These are phyloP conservation scores for Thera obeliscata DNA, from an alignment of 2,888 invertebrate species.

Conservation along the genomic window DNA sequence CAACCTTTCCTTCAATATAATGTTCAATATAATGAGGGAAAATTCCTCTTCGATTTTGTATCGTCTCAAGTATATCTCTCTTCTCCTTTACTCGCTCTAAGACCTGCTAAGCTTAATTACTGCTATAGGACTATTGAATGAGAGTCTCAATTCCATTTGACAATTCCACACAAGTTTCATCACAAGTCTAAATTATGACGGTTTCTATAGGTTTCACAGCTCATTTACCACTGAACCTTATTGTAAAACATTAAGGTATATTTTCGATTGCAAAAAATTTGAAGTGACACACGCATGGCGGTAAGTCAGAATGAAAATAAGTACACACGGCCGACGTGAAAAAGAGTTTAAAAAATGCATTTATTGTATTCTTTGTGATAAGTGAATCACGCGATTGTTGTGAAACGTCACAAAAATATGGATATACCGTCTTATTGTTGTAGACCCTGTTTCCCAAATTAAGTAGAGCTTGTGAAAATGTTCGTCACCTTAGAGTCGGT, in stretches of 20 bases:
- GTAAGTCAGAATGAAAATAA: conserved; percentile 42
- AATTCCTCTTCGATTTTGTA: too few relatives aligned
- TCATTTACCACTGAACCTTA: neutral
- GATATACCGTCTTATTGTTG: conserved; percentile 16
- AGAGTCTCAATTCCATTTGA: too few relatives aligned
- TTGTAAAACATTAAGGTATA: neutral
- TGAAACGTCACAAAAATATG: conserved; percentile 16
- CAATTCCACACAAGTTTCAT: neutral
- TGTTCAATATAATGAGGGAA: too few relatives aligned
- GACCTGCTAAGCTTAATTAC: too few relatives aligned
- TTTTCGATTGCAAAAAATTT: conserved; percentile 2
- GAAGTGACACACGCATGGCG: conserved; percentile 4
- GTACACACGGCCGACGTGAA: conserved; percentile 37
- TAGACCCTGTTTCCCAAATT: neutral
- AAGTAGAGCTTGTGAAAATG: too few relatives aligned
- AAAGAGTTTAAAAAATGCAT: conserved; percentile 42
- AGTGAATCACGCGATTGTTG: conserved; percentile 41
- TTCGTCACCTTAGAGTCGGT: too few relatives aligned
- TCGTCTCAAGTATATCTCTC: too few relatives aligned
- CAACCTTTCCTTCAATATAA: too few relatives aligned
- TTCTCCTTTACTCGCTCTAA: too few relatives aligned
- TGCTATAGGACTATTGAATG: too few relatives aligned
- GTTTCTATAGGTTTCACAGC: too few relatives aligned
- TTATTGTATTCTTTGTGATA: conserved; percentile 41
- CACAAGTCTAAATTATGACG: neutral